Percentiles rank a stretch among this genome's conserved stretches.
Evolutionary conservation across 2,113 vertebrate species (phyloP).

Genomic region (Scartelaos histophorus): DNA sequence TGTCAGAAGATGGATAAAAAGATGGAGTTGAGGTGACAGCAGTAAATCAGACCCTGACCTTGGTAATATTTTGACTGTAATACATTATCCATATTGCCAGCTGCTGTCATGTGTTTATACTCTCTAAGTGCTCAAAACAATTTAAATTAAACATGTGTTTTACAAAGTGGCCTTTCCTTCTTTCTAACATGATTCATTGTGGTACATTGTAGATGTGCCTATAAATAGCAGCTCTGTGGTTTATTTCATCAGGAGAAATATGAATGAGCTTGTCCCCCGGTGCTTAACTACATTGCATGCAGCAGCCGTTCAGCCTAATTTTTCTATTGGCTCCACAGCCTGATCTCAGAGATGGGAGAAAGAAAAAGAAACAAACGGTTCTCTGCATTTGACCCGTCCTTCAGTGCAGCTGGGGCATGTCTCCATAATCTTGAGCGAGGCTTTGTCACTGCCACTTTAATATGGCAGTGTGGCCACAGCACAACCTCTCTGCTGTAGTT

Average conservation of each 20-base stretch:
- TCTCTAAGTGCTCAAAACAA: conserved; percentile 5
- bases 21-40: conserved; percentile 17
- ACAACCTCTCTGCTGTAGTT: background rate
- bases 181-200: background rate
- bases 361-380: too few relatives aligned
- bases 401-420: too few relatives aligned
- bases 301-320: conserved; percentile 20
- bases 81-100: conserved; percentile 11
- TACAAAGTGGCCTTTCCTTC: background rate
- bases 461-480: conserved; percentile 10
- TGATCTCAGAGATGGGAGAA: conserved; percentile 4
- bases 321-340: conserved; percentile 10
- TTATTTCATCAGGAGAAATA: conserved; percentile 25
- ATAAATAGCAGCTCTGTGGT: conserved; percentile 14
- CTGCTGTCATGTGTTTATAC: background rate
- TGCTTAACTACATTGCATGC: conserved; percentile 9
- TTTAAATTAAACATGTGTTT: background rate
- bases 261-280: conserved; percentile 28
- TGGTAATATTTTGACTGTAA: conserved; percentile 22
- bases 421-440: too few relatives aligned
- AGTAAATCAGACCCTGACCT: conserved; percentile 14
- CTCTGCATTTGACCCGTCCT: too few relatives aligned
- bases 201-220: background rate
- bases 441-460: conserved; percentile 2
- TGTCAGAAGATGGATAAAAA: conserved; percentile 23